phyloP scores from a whole-genome alignment of 2,797 vertebrate species.

The Amblyraja radiata region DNA sequence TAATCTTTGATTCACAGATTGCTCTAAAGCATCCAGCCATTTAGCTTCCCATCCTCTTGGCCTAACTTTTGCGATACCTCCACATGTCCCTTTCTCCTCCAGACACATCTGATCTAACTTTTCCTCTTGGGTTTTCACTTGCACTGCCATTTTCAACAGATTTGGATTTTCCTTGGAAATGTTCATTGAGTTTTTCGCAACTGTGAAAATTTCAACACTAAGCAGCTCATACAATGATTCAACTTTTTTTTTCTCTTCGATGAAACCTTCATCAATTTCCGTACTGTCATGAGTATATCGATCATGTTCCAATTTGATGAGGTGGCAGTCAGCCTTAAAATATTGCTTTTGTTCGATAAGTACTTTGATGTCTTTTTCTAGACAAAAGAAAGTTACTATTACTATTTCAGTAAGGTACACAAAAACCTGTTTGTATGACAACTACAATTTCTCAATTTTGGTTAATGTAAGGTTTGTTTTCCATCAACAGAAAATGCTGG shows the following conservation, averaged over 20 bases:
- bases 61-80: slow-evolving; percentile 49
- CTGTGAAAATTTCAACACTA: slow-evolving; percentile 52
- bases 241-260: slow-evolving; percentile 50
- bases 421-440: neutral
- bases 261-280: slow-evolving; percentile 42
- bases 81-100: neutral
- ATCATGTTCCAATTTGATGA: slow-evolving; percentile 63
- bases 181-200: slow-evolving; percentile 57
- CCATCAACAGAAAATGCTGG: neutral
- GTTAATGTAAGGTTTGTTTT: neutral
- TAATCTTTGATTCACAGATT: slow-evolving; percentile 57
- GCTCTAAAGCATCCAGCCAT: slow-evolving; percentile 59
- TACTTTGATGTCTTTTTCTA: slow-evolving; percentile 45
- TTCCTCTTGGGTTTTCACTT: slow-evolving; percentile 65
- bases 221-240: slow-evolving; percentile 59
- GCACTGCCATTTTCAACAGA: slow-evolving; percentile 61
- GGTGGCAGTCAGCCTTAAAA: slow-evolving; percentile 55
- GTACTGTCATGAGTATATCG: slow-evolving; percentile 43
- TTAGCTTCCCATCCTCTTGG: slow-evolving; percentile 60
- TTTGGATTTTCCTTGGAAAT: slow-evolving; percentile 42
- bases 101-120: slow-evolving; percentile 58
- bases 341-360: slow-evolving; percentile 50
- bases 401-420: neutral
- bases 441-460: neutral
- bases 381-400: neutral